A percentile compares a stretch with the other conserved stretches of the same genome.
Conservation (phyloP, 1,140 invertebrate species). For the Homarus americanus region DNA sequence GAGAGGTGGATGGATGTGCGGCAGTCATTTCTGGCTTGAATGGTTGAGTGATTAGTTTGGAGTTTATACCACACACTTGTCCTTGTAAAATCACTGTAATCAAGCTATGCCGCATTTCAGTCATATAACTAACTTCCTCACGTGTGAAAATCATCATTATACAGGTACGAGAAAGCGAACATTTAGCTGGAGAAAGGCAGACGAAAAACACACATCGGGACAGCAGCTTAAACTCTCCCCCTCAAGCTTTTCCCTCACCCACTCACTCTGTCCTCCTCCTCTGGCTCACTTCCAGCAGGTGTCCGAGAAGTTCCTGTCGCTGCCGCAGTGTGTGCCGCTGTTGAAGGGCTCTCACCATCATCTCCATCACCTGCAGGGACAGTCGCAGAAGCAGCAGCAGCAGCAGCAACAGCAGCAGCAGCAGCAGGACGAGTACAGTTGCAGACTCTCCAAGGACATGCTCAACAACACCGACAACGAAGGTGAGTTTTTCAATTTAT, state of each 20-base stretch:
- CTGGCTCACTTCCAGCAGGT: constrained; percentile 18
- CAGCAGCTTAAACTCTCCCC: too few relatives aligned
- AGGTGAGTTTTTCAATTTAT: constrained; percentile 32
- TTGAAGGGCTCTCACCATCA: constrained; percentile 49
- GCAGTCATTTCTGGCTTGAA: background rate
- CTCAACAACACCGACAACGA: constrained; percentile 65
- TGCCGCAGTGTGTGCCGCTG: constrained; percentile 67
- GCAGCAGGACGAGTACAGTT: constrained; percentile 40
- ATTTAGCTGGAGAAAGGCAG: too few relatives aligned
- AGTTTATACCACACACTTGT: too few relatives aligned
- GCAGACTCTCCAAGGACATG: constrained; percentile 61
- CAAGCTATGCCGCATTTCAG: too few relatives aligned
- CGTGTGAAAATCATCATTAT: too few relatives aligned
- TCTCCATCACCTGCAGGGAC: background rate
- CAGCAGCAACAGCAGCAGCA: constrained; percentile 40
- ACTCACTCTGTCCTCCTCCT: background rate
- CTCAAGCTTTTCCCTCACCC: background rate
- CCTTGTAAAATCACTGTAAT: too few relatives aligned
- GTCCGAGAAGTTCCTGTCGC: constrained; percentile 69
- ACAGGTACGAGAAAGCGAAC: too few relatives aligned
- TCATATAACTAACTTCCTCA: too few relatives aligned
- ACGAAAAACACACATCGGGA: too few relatives aligned
- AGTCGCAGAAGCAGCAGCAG: background rate
- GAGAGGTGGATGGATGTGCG: background rate
- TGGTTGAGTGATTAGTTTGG: too few relatives aligned